Evolutionary conservation across 2,797 vertebrate genomes (phyloP).

Genomic region (Triplophysa yarkandensis): DNA sequence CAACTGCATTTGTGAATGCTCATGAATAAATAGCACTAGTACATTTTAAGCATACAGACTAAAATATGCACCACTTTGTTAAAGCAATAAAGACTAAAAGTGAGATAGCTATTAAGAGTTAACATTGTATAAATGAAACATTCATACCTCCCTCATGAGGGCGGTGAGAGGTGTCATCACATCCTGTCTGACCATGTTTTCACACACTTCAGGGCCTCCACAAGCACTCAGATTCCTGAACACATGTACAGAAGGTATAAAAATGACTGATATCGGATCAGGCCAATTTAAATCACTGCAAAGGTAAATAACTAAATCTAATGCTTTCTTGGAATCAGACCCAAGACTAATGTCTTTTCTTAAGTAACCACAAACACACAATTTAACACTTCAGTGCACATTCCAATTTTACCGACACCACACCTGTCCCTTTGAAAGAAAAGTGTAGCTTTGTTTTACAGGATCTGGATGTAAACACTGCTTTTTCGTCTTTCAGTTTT

Average conservation of each 20-base stretch:
- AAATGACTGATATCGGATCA: not conserved
- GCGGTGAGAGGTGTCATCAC: conserved; percentile 91
- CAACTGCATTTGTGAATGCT: not conserved
- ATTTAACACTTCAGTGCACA: not conserved
- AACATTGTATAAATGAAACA: not conserved
- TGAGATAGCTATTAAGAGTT: not conserved
- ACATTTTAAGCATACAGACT: not conserved
- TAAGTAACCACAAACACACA: not conserved
- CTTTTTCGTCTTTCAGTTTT: not conserved
- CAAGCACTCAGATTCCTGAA: conserved; percentile 94
- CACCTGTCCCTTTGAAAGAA: not conserved
- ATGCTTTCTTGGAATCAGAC: too few relatives aligned
- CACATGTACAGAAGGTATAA: conserved; percentile 41
- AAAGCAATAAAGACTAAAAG: not conserved
- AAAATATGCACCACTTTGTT: not conserved
- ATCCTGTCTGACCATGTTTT: conserved; percentile 96
- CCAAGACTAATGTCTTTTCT: too few relatives aligned
- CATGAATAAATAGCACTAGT: not conserved
- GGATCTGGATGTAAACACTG: not conserved
- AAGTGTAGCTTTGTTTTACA: not conserved
- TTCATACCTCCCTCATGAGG: conserved; percentile 89
- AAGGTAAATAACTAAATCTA: not conserved
- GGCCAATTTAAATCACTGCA: not conserved
- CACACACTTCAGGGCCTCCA: conserved; percentile 93
- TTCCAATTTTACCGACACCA: not conserved